Evolutionary conservation across 2,888 invertebrate genomes (phyloP), one percentile per base, ranked within the genome.

Genomic region (Selenia dentaria): DNA sequence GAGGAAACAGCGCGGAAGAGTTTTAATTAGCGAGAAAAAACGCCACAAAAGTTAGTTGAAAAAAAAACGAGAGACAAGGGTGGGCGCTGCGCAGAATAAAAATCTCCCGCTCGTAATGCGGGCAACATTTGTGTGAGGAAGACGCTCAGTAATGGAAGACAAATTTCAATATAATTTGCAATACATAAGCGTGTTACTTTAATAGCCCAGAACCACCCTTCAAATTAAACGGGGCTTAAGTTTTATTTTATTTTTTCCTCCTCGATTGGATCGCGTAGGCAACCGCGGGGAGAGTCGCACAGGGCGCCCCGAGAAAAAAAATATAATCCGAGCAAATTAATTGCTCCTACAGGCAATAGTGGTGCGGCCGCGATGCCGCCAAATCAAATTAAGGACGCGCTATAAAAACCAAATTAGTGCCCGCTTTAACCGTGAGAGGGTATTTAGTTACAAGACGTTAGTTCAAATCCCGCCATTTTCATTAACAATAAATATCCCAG

Each of bases 171-270:
- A 91, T 91, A 90, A 91, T 91, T 91, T 91, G 89, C 90, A 91
- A 90, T 91, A 91, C 91, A 91, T 91, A 91, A 90, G 91, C 91
- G 91, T 91, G 89, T 90, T 91, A 91, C 89, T 90, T 91, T 91
- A 91, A 91, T 91, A 91, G 91, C 84, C 91, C 90, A 86, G 90
- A 91, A 91, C 91, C 91, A 89, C 90, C 91, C 90, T 86, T 88
- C 91, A 91, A 91, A 91, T 91, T 91, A 91, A 91, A 91, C 88
- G 88, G 83, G 83, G 91, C 90, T 91, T 90, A 91, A 90, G 88
- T 89, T 89, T 89, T 89, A 87, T 89, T 87, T 87, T 87, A 86
- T 87, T 90, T 88, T 89, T 89, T 89, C 82, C 82, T 83, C 75
- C 69, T 79, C 77, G 69, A 79, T 74, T 72, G 76, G 79, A 84